These are phyloP conservation scores for Drosophila elegans DNA, from an alignment of 1,140 invertebrate genomes.

Conservation along the genomic window DNA sequence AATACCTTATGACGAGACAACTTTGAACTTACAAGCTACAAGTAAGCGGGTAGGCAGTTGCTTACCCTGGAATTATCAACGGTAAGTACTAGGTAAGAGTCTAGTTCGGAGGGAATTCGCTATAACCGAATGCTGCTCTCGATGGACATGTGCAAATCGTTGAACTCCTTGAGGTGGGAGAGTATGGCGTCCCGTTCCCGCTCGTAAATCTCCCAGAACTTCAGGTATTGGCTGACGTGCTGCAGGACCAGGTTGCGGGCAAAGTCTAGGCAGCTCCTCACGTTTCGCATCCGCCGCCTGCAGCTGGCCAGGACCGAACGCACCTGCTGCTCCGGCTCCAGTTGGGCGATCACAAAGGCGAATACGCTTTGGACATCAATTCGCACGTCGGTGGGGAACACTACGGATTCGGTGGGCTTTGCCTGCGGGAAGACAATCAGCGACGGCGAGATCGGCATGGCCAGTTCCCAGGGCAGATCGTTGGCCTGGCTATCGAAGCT, in stretches of 20 bases:
- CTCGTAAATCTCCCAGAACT: slow-evolving; percentile 68
- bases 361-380: slow-evolving; percentile 67
- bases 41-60: slow-evolving; percentile 1
- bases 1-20: slow-evolving; percentile 44
- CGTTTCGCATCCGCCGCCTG: slow-evolving; percentile 43
- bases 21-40: slow-evolving; percentile 46
- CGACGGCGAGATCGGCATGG: slow-evolving; percentile 58
- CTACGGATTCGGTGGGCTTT: slow-evolving; percentile 48
- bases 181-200: slow-evolving; percentile 62
- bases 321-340: slow-evolving; percentile 67
- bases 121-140: slow-evolving; percentile 69
- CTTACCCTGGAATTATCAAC: slow-evolving; percentile 26
- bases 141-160: slow-evolving; percentile 67
- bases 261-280: slow-evolving; percentile 71
- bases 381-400: slow-evolving; percentile 63
- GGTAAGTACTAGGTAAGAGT: slow-evolving; percentile 7
- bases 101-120: slow-evolving; percentile 14
- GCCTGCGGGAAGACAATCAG: slow-evolving; percentile 66
- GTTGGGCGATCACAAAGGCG: slow-evolving; percentile 67
- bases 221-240: slow-evolving; percentile 65
- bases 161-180: slow-evolving; percentile 65
- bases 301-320: slow-evolving; percentile 58
- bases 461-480: slow-evolving; percentile 74
- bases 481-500: slow-evolving; percentile 65
- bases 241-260: slow-evolving; percentile 63